These are phyloP conservation scores for Palythoa caribaeorum DNA, from an alignment of 92 coral and sea anemone species.

Conservation along the genomic window DNA sequence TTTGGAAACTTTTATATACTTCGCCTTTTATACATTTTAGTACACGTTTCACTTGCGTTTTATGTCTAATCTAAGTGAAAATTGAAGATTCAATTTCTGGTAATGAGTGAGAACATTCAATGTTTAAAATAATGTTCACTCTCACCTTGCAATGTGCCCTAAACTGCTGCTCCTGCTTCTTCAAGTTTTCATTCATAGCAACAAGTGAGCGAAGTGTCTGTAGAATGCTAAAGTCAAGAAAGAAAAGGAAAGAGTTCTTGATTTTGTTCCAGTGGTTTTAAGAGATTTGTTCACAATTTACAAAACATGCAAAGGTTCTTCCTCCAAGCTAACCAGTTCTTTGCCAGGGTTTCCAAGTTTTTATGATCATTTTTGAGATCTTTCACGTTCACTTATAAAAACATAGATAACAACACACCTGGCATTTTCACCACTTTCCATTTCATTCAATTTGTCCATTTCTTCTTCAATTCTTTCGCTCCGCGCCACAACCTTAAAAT, in stretches of 20 bases:
- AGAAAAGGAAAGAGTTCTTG: not conserved
- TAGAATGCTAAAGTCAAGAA: conserved; percentile 70
- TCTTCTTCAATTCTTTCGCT: conserved; percentile 90
- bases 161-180: conserved; percentile 96
- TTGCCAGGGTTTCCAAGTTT: too few species aligned
- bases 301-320: not conserved
- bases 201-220: conserved; percentile 92
- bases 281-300: not conserved
- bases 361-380: too few species aligned
- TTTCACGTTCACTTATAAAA: too few species aligned
- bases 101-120: too few species aligned
- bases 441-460: conserved; percentile 88
- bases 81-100: too few species aligned
- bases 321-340: too few species aligned
- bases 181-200: conserved; percentile 97
- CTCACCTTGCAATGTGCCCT: conserved; percentile 98
- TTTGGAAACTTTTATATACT: too few species aligned
- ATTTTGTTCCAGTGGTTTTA: not conserved
- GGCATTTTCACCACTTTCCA: conserved; percentile 96
- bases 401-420: conserved; percentile 61
- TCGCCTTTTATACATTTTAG: too few species aligned
- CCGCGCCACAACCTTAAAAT: conserved; percentile 70
- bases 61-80: too few species aligned
- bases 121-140: not conserved
- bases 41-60: too few species aligned